Conservation (phyloP, 2,888 invertebrate species). For the Therioaphis trifolii region DNA sequence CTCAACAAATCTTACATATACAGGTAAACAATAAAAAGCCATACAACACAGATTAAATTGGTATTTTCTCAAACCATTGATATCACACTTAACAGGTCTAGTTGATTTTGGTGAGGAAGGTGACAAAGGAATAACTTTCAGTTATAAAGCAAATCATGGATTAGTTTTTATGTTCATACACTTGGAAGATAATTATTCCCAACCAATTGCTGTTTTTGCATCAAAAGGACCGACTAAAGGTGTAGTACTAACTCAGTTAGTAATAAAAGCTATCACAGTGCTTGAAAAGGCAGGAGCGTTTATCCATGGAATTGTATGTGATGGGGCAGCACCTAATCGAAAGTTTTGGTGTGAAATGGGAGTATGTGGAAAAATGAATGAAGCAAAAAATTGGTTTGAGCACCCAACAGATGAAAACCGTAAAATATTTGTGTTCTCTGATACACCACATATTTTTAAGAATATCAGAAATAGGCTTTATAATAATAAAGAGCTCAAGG, state of each 20-base stretch:
- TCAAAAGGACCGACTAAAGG: conserved; percentile 21
- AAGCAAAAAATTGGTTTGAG: conserved; percentile 26
- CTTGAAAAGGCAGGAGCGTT: conserved; percentile 24
- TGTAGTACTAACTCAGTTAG: not conserved
- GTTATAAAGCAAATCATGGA: conserved; percentile 17
- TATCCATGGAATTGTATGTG: conserved; percentile 22
- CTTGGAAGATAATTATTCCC: not conserved
- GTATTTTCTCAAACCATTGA: conserved; percentile 2
- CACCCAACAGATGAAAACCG: not conserved
- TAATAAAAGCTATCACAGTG: conserved; percentile 25
- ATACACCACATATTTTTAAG: conserved; percentile 26
- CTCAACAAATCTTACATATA: conserved; percentile 4
- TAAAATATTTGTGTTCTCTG: conserved; percentile 12
- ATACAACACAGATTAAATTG: not conserved
- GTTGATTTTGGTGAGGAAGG: conserved; percentile 27
- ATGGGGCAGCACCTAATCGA: not conserved
- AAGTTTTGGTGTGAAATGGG: conserved; percentile 28
- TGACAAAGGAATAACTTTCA: conserved; percentile 8
- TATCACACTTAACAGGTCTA: not conserved
- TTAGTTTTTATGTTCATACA: conserved; percentile 13
- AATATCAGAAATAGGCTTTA: conserved; percentile 28
- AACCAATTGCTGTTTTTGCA: too few species aligned
- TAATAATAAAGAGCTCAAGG: conserved; percentile 16
- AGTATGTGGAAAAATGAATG: conserved; percentile 13
- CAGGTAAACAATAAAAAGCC: not conserved